Evolutionary conservation across 2,113 vertebrate genomes (phyloP), one percentile per base, ranked within the genome.

Genomic region (Gymnocephalus cernua): DNA sequence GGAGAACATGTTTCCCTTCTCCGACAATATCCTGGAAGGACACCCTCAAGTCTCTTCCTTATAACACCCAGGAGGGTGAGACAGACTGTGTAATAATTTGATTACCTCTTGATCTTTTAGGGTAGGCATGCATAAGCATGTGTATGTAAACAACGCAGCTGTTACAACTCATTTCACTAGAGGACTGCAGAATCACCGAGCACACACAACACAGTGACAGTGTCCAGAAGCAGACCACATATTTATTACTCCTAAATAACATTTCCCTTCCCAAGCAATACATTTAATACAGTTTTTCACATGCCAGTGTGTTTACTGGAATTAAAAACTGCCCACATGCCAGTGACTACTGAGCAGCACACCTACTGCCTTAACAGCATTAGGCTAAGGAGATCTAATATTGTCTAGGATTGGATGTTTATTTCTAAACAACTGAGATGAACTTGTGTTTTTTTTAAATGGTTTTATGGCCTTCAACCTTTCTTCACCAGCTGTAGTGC

Each of bases 21-120:
- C 44, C 45, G 32, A 74, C 59, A 72, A 63, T 58, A 32, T 71
- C 74, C 59, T 74, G 44, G 48, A 86, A 81, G 74, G 77, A 81
- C 56, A 85, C 41, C 51, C 57, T 81, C 71, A 50, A 74, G 71
- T 64, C 69, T 69, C 72, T 57, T 65, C 70, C 44, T 61, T 50
- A 79, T 79, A 73, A 84, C 62, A 79, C 82, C 80, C 27, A 41
- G 15, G 44, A 41, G 67, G 54, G 27, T 35, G n/a, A 75, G 48
- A 75, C 79, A 85, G 85, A 81, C 74, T 56, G n/a, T 65, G 48
- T 74, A 79, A 88, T 77, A 18, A 82, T 84, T 74, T 71, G 51
- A 86, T 82, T 77, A 66, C 75, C 29, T 48, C 74, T 77, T 82
- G 62, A 82, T 81, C 11, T 73, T 73, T 84, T 54, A 58, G 32